Evolutionary conservation across 2,113 vertebrate genomes (phyloP), one percentile per base, ranked within the genome.

Genomic region (Pollimyrus isidori): DNA sequence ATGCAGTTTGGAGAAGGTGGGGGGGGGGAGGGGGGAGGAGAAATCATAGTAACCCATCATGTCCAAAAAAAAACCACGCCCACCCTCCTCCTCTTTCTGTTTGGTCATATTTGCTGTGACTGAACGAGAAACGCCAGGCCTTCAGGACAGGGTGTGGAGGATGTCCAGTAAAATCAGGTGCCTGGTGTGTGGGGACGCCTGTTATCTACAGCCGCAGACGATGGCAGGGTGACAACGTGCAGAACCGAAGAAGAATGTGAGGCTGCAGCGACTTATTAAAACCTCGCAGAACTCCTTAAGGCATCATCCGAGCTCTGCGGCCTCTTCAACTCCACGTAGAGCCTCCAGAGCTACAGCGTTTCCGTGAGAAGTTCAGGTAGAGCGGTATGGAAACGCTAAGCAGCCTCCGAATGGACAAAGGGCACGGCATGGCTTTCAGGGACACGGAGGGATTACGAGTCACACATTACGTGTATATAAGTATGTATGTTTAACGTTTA

Each of bases 41-140:
- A 97, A 96, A 96, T 97, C 96, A 98, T 94, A 98, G 96, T 96
- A 97, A 95, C 95, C 95, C 95, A 96, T 96, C 97, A 92, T 89
- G 94, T 95, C 95, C 48, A 89, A 88, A 88, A 89, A 92, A 87
- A 92, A 48, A 1, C 85, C 91, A 89, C 35, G 21, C 90, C 73
- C 17, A 6, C 23, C 86, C 6, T 39, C 50, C 6, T 39, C 50
- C 50, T 23, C 50, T 30, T 30, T 30, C n/a, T 35, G 23, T 87
- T 35, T 65, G 11, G 87, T 87, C 23, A 42, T 26, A 65, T 7
- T 56, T 13, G 13, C 2, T 87, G 87, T 87, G 42, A 42, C n/a
- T 82, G 23, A 26, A 87, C 10, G 15, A 39, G 42, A 49, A 48
- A 49, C 3, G 1, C n/a, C 30, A 76, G 73, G 73, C 73, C 35